phyloP scores from a whole-genome alignment of 1,140 invertebrate species.

The Fopius arisanus region DNA sequence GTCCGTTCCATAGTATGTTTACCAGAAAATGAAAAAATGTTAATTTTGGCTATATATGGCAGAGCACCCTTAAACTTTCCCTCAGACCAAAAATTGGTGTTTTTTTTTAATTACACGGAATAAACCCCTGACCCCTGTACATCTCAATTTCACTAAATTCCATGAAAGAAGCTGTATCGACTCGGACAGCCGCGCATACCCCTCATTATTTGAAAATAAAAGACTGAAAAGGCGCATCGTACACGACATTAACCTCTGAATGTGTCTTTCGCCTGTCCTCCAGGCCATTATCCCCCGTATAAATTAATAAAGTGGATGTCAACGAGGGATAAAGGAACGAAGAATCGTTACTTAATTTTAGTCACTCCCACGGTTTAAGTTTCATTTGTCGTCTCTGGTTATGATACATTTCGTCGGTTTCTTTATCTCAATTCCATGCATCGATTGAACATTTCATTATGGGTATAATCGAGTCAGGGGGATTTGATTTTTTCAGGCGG shows the following conservation, averaged over 20 bases:
- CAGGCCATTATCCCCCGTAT: slow-evolving; percentile 47
- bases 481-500: background rate
- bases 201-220: slow-evolving; percentile 27
- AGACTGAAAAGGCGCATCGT: slow-evolving; percentile 8
- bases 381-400: background rate
- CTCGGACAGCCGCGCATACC: background rate
- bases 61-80: too few species aligned
- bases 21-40: too few species aligned
- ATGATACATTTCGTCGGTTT: background rate
- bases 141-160: too few species aligned
- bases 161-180: too few species aligned
- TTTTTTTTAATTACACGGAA: too few species aligned
- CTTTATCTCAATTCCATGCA: background rate
- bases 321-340: slow-evolving; percentile 42
- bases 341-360: slow-evolving; percentile 28
- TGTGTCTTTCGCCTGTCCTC: slow-evolving; percentile 25
- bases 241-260: slow-evolving; percentile 39
- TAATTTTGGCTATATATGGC: too few species aligned
- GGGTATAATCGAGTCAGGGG: background rate
- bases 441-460: slow-evolving; percentile 9
- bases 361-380: slow-evolving; percentile 12
- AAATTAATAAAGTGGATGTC: slow-evolving; percentile 57
- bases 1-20: too few species aligned
- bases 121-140: too few species aligned
- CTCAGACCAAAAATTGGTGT: too few species aligned